phyloP scores from a whole-genome alignment of 2,888 invertebrate species.

The Quadroppia sp. region DNA sequence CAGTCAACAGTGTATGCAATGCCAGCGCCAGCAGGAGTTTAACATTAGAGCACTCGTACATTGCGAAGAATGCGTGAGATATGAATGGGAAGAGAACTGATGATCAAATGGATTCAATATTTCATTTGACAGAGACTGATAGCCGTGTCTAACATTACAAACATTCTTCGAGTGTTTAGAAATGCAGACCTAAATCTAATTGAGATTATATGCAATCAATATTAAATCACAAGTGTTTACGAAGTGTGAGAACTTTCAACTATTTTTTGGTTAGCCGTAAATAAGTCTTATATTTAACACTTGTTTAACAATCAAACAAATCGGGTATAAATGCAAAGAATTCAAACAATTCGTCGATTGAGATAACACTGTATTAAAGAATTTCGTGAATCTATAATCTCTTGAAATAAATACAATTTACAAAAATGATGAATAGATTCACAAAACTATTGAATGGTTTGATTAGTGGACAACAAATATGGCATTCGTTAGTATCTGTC shows the following conservation, averaged over 20 bases:
- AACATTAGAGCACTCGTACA: neutral
- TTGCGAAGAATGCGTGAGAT: neutral
- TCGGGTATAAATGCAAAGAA: too few relatives aligned
- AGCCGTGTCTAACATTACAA: neutral
- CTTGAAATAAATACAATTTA: too few relatives aligned
- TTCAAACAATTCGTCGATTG: too few relatives aligned
- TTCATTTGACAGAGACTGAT: neutral
- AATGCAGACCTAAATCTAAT: neutral
- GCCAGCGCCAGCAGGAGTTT: neutral
- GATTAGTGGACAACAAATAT: too few relatives aligned
- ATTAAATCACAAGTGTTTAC: neutral
- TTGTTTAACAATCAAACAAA: neutral
- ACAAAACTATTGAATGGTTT: too few relatives aligned
- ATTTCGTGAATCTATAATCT: too few relatives aligned
- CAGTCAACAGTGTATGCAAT: neutral
- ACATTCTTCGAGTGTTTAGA: neutral
- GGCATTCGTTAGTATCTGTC: too few relatives aligned
- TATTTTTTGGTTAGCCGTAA: too few relatives aligned
- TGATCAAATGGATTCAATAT: constrained; percentile 17
- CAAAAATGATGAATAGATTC: too few relatives aligned
- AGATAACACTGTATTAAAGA: too few relatives aligned
- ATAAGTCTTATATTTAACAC: neutral
- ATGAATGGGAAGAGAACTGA: neutral
- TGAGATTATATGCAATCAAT: neutral
- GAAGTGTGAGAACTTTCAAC: neutral